Evolutionary conservation across 2,888 invertebrate genomes (phyloP).

Genomic region (Cephalotes varians): DNA sequence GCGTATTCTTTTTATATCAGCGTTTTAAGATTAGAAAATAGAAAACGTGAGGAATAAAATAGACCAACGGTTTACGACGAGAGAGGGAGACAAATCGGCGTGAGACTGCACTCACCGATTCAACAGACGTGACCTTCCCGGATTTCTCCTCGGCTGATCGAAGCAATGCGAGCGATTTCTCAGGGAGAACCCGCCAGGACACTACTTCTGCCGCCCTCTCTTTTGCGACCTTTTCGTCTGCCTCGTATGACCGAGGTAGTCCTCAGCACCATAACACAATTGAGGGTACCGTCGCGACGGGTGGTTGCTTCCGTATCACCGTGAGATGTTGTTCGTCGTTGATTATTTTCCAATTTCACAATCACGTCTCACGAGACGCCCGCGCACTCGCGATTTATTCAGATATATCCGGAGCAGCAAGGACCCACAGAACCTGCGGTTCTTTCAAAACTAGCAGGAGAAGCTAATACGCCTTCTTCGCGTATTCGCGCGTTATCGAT

Average conservation of each 20-base stretch:
- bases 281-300: slow-evolving; percentile 31
- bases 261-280: slow-evolving; percentile 75
- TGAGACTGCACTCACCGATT: slow-evolving; percentile 64
- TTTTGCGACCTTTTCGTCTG: slow-evolving; percentile 68
- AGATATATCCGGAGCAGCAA: neutral
- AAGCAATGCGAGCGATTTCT: slow-evolving; percentile 44
- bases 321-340: slow-evolving; percentile 7
- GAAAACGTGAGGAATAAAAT: slow-evolving; percentile 34
- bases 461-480: neutral
- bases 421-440: neutral
- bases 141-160: slow-evolving; percentile 54
- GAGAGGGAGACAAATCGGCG: slow-evolving; percentile 33
- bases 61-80: neutral
- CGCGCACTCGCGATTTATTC: slow-evolving; percentile 51
- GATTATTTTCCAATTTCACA: slow-evolving; percentile 35
- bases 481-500: slow-evolving; percentile 20
- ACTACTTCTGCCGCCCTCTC: slow-evolving; percentile 32
- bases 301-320: neutral
- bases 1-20: neutral
- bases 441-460: neutral
- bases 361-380: neutral
- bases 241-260: slow-evolving; percentile 63
- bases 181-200: slow-evolving; percentile 8
- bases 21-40: slow-evolving; percentile 34
- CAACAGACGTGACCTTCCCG: slow-evolving; percentile 49